Conservation (phyloP, 2,797 vertebrate genomes). For the Apogon talboti region DNA sequence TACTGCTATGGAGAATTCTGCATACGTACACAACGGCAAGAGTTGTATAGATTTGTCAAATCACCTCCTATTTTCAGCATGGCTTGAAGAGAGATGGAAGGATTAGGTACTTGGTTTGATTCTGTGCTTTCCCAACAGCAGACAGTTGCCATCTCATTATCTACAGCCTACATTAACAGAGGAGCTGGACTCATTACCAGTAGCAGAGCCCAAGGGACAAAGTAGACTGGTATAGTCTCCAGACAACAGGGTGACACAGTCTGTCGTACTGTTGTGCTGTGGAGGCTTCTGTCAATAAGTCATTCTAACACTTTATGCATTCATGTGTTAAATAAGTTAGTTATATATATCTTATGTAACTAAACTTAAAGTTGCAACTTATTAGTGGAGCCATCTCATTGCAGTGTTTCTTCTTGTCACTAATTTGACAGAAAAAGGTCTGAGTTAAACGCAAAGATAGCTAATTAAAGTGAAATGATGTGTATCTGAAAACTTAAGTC, state of each 20-base stretch:
- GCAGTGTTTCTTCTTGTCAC: neutral
- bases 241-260: slow-evolving; percentile 26
- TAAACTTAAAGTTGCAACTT: neutral
- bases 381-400: neutral
- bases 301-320: neutral
- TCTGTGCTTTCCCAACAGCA: slow-evolving; percentile 32
- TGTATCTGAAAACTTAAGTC: slow-evolving; percentile 13
- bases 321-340: no score
- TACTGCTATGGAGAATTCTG: slow-evolving; percentile 7
- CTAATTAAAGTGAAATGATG: slow-evolving; percentile 6
- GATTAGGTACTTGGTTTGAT: slow-evolving; percentile 29
- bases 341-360: neutral
- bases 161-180: slow-evolving; percentile 45
- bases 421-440: slow-evolving; percentile 16
- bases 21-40: neutral
- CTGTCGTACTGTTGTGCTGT: slow-evolving; percentile 3
- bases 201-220: slow-evolving; percentile 27
- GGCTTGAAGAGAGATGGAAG: slow-evolving; percentile 13
- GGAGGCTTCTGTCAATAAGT: slow-evolving; percentile 11
- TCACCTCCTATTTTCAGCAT: slow-evolving; percentile 22
- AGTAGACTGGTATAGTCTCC: slow-evolving; percentile 31
- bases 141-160: slow-evolving; percentile 62
- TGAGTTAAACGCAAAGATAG: slow-evolving; percentile 17
- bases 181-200: slow-evolving; percentile 56
- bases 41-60: neutral